These are phyloP conservation scores for Paralichthys olivaceus DNA, from an alignment of 2,113 vertebrate genomes.

Conservation along the genomic window DNA sequence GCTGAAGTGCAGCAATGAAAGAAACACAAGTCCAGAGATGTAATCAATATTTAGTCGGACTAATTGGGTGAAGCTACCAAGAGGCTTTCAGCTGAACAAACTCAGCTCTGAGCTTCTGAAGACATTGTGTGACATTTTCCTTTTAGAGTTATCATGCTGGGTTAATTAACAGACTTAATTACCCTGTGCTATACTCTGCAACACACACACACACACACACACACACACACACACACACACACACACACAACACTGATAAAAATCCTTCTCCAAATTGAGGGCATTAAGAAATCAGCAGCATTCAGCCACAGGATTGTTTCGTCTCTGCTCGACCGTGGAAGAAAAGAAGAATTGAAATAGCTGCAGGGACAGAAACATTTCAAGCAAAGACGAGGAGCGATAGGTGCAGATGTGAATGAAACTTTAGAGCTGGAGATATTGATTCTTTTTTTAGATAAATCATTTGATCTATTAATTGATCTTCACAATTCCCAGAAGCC, in stretches of 20 bases:
- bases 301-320: constrained; percentile 50
- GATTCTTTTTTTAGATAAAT: too few relatives aligned
- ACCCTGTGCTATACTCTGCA: constrained; percentile 12
- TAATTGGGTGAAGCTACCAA: constrained; percentile 28
- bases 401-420: background rate
- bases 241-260: constrained; percentile 16
- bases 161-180: constrained; percentile 65
- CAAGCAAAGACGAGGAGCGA: background rate
- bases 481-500: too few relatives aligned
- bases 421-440: too few relatives aligned
- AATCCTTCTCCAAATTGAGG: constrained; percentile 37
- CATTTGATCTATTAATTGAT: too few relatives aligned
- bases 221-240: background rate
- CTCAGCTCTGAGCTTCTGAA: background rate
- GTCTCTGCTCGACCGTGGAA: background rate
- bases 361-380: background rate
- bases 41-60: constrained; percentile 42
- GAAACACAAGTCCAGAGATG: constrained; percentile 27
- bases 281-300: constrained; percentile 24
- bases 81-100: constrained; percentile 4
- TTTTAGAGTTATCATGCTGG: constrained; percentile 38
- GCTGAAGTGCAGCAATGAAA: constrained; percentile 1
- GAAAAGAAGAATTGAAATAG: background rate
- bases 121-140: constrained; percentile 36
- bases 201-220: background rate